phyloP scores from a whole-genome alignment of 2,797 vertebrate species.

The Xenopus petersii region DNA sequence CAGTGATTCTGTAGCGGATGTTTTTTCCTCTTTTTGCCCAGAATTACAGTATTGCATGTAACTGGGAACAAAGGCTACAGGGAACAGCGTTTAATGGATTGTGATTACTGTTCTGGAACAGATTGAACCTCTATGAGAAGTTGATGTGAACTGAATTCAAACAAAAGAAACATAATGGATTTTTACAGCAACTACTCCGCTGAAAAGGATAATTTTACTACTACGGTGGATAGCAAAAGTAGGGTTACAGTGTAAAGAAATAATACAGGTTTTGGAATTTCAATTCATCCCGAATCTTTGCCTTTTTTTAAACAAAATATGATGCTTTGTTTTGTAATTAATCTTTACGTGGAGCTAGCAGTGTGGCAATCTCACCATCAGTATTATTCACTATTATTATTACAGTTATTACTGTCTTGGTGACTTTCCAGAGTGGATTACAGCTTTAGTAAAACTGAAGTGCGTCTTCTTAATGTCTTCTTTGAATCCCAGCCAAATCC shows the following conservation, averaged over 20 bases:
- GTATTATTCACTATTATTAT: slow-evolving; percentile 44
- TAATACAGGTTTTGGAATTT: slow-evolving; percentile 39
- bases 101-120: slow-evolving; percentile 88
- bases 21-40: slow-evolving; percentile 37
- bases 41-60: slow-evolving; percentile 60
- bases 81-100: slow-evolving; percentile 84
- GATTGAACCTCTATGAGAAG: slow-evolving; percentile 79
- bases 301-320: neutral
- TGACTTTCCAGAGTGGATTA: slow-evolving; percentile 34
- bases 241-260: slow-evolving; percentile 35
- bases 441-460: slow-evolving; percentile 46
- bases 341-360: slow-evolving; percentile 7
- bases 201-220: slow-evolving; percentile 60
- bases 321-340: slow-evolving; percentile 23
- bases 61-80: slow-evolving; percentile 78
- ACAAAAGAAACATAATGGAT: slow-evolving; percentile 66
- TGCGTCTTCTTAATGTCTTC: slow-evolving; percentile 43
- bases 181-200: slow-evolving; percentile 59
- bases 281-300: slow-evolving; percentile 25
- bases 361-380: slow-evolving; percentile 21
- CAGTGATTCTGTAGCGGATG: slow-evolving; percentile 18
- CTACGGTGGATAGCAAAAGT: slow-evolving; percentile 42
- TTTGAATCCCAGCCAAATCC: slow-evolving; percentile 44
- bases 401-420: slow-evolving; percentile 20
- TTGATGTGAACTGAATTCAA: slow-evolving; percentile 81